These are phyloP conservation scores for Apamea sordens DNA, from an alignment of 2,888 invertebrate species.

Conservation along the genomic window DNA sequence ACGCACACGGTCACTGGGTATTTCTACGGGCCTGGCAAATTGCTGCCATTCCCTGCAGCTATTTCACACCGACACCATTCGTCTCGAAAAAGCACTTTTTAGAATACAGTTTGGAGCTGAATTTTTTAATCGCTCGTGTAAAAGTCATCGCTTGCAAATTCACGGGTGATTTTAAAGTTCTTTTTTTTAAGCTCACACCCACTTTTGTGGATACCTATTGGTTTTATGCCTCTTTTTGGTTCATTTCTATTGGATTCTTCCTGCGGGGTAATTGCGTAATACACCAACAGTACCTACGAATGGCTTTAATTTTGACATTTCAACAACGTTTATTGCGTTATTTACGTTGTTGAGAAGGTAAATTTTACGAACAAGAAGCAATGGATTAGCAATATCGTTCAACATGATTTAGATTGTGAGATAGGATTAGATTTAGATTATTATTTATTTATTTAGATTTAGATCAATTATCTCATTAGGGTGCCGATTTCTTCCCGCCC, in stretches of 20 bases:
- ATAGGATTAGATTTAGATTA: too few species aligned
- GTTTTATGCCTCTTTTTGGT: slow-evolving; percentile 1
- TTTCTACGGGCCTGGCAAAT: slow-evolving; percentile 22
- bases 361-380: not conserved
- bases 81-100: slow-evolving; percentile 30
- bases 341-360: not conserved
- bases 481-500: not conserved
- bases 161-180: slow-evolving; percentile 7
- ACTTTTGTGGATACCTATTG: not conserved
- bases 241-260: not conserved
- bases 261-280: not conserved
- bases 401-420: not conserved
- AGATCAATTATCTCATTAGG: too few species aligned
- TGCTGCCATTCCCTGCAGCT: slow-evolving; percentile 11
- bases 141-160: slow-evolving; percentile 22
- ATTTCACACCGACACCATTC: slow-evolving; percentile 7
- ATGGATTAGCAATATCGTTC: not conserved
- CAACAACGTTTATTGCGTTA: not conserved
- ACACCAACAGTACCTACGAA: not conserved
- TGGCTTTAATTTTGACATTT: not conserved
- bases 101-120: slow-evolving; percentile 1
- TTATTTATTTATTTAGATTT: too few species aligned
- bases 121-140: slow-evolving; percentile 34
- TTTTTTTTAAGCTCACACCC: slow-evolving; percentile 11
- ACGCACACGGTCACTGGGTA: slow-evolving; percentile 13